A percentile compares a stretch with the other conserved stretches of the same genome.
Conservation (phyloP, 2,888 invertebrate species). For the Anoncus sp. region DNA sequence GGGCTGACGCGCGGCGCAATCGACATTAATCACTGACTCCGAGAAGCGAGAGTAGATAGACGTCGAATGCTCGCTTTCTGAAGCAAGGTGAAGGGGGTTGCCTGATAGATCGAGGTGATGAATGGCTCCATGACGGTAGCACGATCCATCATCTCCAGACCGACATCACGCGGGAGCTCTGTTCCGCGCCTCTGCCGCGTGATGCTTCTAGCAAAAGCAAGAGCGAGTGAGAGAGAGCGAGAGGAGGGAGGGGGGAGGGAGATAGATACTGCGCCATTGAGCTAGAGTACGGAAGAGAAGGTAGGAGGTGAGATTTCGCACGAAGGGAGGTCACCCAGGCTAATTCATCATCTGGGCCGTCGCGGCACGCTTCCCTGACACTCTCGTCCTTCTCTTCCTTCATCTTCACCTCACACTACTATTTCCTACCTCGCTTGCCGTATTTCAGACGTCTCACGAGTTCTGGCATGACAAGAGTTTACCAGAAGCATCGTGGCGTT, state of each 20-base stretch:
- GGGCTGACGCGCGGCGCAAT: conserved; percentile 74
- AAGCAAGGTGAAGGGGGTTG: conserved; percentile 80
- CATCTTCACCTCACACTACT: conserved; percentile 37
- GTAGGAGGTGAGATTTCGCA: conserved; percentile 79
- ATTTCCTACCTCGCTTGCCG: conserved; percentile 40
- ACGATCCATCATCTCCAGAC: conserved; percentile 80
- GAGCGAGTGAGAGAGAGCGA: conserved; percentile 22
- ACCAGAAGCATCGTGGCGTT: conserved; percentile 32
- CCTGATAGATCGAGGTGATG: conserved; percentile 83
- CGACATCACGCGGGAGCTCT: conserved; percentile 63
- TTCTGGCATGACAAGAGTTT: conserved; percentile 31
- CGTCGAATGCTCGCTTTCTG: conserved; percentile 82
- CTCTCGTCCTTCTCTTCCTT: conserved; percentile 54
- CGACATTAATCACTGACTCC: conserved; percentile 82
- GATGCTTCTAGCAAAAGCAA: conserved; percentile 43
- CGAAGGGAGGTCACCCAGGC: conserved; percentile 80
- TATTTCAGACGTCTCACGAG: conserved; percentile 45
- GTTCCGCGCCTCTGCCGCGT: conserved; percentile 54
- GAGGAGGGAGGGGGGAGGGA: neutral
- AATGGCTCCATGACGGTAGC: conserved; percentile 81
- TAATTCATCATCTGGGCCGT: conserved; percentile 80
- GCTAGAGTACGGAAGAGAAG: conserved; percentile 64
- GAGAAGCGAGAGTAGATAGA: conserved; percentile 80
- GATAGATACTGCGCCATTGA: conserved; percentile 68
- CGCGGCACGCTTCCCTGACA: conserved; percentile 70